Evolutionary conservation across 2,113 vertebrate species (phyloP).

Genomic region (Mirza zaza): DNA sequence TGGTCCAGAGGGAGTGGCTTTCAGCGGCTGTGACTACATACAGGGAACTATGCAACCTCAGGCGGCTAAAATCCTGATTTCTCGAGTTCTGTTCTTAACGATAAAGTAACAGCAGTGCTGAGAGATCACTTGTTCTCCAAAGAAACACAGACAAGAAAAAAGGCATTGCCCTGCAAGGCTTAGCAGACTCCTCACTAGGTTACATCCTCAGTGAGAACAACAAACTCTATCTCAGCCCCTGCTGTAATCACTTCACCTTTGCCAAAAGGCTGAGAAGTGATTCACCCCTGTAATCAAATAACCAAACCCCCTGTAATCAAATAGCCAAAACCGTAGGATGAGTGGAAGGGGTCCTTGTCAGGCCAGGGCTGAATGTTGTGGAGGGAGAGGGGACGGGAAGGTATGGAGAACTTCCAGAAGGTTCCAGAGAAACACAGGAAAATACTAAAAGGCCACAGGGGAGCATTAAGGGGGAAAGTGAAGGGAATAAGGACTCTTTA

Average conservation of each 20-base stretch:
- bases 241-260: neutral
- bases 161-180: neutral
- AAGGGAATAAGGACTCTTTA: neutral
- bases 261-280: no score
- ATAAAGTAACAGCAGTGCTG: neutral
- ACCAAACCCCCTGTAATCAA: neutral
- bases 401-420: neutral
- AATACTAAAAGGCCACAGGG: neutral
- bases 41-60: neutral
- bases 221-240: neutral
- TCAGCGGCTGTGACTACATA: neutral
- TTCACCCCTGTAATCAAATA: neutral
- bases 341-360: neutral
- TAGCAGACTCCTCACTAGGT: neutral
- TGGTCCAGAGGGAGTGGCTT: neutral
- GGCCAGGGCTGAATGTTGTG: neutral
- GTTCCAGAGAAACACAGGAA: neutral
- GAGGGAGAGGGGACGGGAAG: accelerated
- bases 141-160: neutral
- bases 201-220: neutral
- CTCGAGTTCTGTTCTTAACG: neutral
- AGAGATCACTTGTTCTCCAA: neutral
- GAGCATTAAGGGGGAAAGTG: neutral
- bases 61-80: neutral
- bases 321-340: neutral